Conservation (phyloP, 2,797 vertebrate genomes). For the Protonibea diacanthus region DNA sequence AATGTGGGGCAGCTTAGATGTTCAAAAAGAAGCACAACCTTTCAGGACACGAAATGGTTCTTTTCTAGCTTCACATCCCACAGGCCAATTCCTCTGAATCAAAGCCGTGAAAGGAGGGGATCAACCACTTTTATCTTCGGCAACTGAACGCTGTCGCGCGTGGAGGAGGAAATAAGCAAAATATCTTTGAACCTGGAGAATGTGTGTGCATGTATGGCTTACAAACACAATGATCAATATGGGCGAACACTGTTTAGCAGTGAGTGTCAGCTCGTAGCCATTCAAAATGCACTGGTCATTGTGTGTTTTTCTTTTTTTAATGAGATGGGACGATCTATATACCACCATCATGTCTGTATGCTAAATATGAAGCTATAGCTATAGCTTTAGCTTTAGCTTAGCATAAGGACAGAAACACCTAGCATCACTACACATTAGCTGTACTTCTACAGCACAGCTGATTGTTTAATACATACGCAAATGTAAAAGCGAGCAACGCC, state of each 20-base stretch:
- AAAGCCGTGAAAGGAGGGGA: constrained; percentile 44
- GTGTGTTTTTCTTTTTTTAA: no score
- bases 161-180: constrained; percentile 13
- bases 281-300: background rate
- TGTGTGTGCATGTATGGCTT: background rate
- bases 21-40: constrained; percentile 21
- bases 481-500: background rate
- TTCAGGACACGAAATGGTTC: constrained; percentile 30
- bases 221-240: background rate
- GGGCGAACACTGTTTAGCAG: background rate
- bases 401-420: background rate
- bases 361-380: background rate
- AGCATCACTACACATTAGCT: background rate
- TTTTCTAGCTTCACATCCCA: constrained; percentile 49
- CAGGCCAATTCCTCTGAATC: constrained; percentile 40
- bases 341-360: no score
- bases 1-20: background rate
- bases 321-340: no score
- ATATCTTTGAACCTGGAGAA: constrained; percentile 31
- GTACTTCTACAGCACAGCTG: background rate
- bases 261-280: background rate
- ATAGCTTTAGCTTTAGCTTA: constrained; percentile 15
- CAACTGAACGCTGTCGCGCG: background rate
- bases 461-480: background rate
- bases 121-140: constrained; percentile 35